Evolutionary conservation across 2,888 invertebrate species (phyloP).

Genomic region (Caenorhabditis panamensis): DNA sequence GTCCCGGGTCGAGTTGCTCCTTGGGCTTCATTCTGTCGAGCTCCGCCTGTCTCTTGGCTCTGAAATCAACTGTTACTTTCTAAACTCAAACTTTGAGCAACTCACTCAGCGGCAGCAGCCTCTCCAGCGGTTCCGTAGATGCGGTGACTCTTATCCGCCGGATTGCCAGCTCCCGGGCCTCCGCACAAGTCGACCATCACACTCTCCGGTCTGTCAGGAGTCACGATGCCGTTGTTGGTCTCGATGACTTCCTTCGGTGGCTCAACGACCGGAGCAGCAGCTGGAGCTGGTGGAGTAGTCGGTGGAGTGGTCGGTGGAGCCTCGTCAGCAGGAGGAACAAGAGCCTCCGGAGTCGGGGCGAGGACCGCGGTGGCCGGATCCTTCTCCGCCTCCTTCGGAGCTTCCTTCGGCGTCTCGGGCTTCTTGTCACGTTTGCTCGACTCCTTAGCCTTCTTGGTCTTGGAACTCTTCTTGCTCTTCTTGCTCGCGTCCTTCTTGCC

Average conservation of each 20-base stretch:
- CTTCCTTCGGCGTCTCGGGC: conserved; percentile 7
- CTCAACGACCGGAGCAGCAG: background rate
- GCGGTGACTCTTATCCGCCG: conserved; percentile 10
- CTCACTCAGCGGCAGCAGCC: conserved; percentile 5
- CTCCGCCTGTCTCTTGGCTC: conserved; percentile 11
- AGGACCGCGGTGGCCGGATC: too few relatives aligned
- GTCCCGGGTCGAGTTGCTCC: background rate
- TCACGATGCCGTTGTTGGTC: conserved; percentile 7
- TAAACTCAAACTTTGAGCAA: background rate
- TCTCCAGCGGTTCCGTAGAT: conserved; percentile 12
- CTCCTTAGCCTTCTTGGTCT: background rate
- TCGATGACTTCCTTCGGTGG: background rate
- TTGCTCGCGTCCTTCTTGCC: conserved; percentile 8
- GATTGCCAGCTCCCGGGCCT: background rate
- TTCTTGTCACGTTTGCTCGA: conserved; percentile 6
- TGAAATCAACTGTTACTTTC: background rate
- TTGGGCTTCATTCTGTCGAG: conserved; percentile 4
- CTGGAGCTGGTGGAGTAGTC: background rate
- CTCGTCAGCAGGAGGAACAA: background rate
- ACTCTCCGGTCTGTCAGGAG: conserved; percentile 9
- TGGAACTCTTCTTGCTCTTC: background rate
- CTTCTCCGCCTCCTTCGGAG: background rate
- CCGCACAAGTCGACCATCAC: background rate
- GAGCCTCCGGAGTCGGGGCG: too few relatives aligned
- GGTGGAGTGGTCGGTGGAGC: background rate